Evolutionary conservation across 2,888 invertebrate genomes (phyloP).

Genomic region (Nebria salina): DNA sequence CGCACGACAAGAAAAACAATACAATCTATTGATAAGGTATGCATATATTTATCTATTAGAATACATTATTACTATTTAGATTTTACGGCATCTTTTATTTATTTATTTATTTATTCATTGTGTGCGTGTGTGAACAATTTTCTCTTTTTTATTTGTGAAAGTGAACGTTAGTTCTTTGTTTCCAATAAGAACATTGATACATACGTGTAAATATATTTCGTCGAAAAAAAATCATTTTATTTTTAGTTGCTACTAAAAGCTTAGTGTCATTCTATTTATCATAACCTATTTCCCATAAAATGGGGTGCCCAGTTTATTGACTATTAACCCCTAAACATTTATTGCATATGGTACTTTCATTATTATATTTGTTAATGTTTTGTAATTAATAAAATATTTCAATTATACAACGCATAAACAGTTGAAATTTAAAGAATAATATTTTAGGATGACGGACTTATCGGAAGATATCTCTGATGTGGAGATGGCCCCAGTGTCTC

Average conservation of each 20-base stretch:
- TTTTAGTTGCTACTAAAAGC: constrained; percentile 4
- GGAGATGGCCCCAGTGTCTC: constrained; percentile 39
- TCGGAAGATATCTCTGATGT: constrained; percentile 45
- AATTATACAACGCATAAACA: too few relatives aligned
- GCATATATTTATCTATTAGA: not conserved
- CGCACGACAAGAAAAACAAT: constrained; percentile 17
- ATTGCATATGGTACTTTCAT: too few relatives aligned
- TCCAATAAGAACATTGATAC: constrained; percentile 35
- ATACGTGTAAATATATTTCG: constrained; percentile 1
- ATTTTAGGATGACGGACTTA: constrained; percentile 35
- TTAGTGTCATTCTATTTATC: not conserved
- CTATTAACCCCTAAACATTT: too few relatives aligned
- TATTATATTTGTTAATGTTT: too few relatives aligned
- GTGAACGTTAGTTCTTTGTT: constrained; percentile 41
- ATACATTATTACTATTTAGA: not conserved
- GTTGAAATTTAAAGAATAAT: too few relatives aligned
- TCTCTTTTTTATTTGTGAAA: constrained; percentile 46
- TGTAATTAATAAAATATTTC: too few relatives aligned
- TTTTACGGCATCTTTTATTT: not conserved
- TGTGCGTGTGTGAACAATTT: constrained; percentile 16
- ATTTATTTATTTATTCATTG: not conserved
- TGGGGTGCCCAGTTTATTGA: too few relatives aligned
- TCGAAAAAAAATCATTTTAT: constrained; percentile 20
- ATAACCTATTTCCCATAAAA: not conserved
- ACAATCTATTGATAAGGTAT: constrained; percentile 18